A percentile compares a stretch with the other conserved stretches of the same genome.
phyloP scores from a whole-genome alignment of 2,113 vertebrate genomes.

The Candoia aspera region DNA sequence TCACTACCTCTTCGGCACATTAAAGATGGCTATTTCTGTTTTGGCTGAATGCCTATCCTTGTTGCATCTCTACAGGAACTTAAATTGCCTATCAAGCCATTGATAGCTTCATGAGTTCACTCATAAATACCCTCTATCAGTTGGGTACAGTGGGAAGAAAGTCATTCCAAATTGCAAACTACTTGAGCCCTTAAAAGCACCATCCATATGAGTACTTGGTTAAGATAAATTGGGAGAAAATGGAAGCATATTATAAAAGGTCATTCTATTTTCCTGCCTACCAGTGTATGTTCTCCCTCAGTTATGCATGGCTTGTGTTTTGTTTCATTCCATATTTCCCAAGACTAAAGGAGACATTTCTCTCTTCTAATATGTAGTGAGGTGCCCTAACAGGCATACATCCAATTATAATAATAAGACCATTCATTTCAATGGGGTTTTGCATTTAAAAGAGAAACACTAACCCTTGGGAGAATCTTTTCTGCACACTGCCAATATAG shows the following conservation, averaged over 20 bases:
- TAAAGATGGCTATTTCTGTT: neutral
- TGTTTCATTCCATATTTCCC: slow-evolving; percentile 58
- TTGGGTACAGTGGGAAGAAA: neutral
- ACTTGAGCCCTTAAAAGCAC: neutral
- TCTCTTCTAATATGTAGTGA: slow-evolving; percentile 57
- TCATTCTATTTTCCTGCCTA: slow-evolving; percentile 41
- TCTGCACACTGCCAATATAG: slow-evolving; percentile 65
- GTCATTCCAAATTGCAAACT: neutral
- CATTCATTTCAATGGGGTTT: slow-evolving; percentile 68
- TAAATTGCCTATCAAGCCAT: neutral
- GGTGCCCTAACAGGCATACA: slow-evolving; percentile 68
- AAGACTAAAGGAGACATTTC: slow-evolving; percentile 49
- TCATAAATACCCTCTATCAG: neutral
- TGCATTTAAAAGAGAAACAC: slow-evolving; percentile 60
- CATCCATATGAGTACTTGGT: neutral
- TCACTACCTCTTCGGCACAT: neutral
- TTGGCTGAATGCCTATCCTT: neutral
- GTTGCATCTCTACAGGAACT: neutral
- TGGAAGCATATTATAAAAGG: slow-evolving; percentile 38
- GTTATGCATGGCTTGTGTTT: slow-evolving; percentile 28
- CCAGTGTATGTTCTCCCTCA: slow-evolving; percentile 24
- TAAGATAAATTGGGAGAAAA: slow-evolving; percentile 33
- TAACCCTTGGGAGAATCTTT: slow-evolving; percentile 69
- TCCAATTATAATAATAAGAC: slow-evolving; percentile 72
- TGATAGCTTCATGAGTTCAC: neutral